phyloP scores from a whole-genome alignment of 2,888 invertebrate genomes.

The Neelides folsomi region DNA sequence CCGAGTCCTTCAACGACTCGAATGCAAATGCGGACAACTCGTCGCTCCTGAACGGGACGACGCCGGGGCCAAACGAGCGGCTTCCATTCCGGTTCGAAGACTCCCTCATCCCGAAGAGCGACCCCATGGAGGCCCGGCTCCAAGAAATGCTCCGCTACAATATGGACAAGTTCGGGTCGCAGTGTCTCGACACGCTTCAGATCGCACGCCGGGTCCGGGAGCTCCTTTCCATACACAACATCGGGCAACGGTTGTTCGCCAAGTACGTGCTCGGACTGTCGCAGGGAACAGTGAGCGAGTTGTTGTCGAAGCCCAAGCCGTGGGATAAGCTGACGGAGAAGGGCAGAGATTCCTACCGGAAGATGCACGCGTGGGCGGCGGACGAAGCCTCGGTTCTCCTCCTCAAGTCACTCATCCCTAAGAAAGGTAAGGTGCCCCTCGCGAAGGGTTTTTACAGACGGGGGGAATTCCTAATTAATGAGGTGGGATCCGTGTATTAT shows the following conservation, averaged over 20 bases:
- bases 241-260: conserved; percentile 95
- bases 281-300: conserved; percentile 95
- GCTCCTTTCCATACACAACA: conserved; percentile 88
- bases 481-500: too few relatives aligned
- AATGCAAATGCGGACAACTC: conserved; percentile 19
- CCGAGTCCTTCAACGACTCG: conserved; percentile 19
- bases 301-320: conserved; percentile 95
- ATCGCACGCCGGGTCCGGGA: conserved; percentile 87
- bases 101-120: conserved; percentile 79
- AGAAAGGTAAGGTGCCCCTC: conserved; percentile 83
- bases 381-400: conserved; percentile 94
- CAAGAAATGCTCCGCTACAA: conserved; percentile 89
- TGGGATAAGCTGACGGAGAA: conserved; percentile 99
- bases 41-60: conserved; percentile 26
- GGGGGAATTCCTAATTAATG: too few relatives aligned
- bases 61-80: conserved; percentile 37
- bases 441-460: not conserved
- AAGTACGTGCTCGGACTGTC: conserved; percentile 93
- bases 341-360: conserved; percentile 95
- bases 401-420: conserved; percentile 93
- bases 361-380: conserved; percentile 99
- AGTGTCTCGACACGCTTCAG: conserved; percentile 85
- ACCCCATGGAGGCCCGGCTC: conserved; percentile 81
- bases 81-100: conserved; percentile 71
- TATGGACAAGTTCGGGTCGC: conserved; percentile 89